Conservation (phyloP, 92 coral and sea anemone species). For the Metridium senile region DNA sequence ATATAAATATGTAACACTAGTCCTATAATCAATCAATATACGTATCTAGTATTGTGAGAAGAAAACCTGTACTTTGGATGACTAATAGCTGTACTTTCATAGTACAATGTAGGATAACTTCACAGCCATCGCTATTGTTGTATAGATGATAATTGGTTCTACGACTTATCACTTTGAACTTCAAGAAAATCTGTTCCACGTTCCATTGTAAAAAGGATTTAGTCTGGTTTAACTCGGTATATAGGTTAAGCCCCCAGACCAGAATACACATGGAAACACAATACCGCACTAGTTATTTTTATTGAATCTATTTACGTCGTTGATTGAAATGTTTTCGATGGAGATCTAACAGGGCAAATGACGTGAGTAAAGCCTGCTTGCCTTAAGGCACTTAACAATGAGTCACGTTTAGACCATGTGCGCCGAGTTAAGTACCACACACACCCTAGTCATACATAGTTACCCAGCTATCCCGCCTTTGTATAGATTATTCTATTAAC, state of each 20-base stretch:
- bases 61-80: not conserved
- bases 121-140: too few species aligned
- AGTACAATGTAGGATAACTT: too few species aligned
- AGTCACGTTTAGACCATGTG: slow-evolving; percentile 41
- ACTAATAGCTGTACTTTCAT: not conserved
- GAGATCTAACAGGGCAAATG: not conserved
- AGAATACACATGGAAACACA: not conserved
- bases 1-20: too few species aligned
- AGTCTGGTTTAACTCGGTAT: not conserved
- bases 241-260: not conserved
- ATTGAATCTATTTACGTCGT: not conserved
- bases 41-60: too few species aligned
- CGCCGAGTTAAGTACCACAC: not conserved
- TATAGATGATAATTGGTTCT: not conserved
- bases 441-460: not conserved
- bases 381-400: slow-evolving; percentile 5
- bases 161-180: not conserved
- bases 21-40: not conserved
- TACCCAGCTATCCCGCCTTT: not conserved
- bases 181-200: not conserved
- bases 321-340: slow-evolving; percentile 15
- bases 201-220: slow-evolving; percentile 1
- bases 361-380: not conserved
- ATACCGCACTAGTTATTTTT: not conserved
- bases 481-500: not conserved